These are phyloP conservation scores for Patella depressa DNA, from an alignment of 2,888 invertebrate species.

Conservation along the genomic window DNA sequence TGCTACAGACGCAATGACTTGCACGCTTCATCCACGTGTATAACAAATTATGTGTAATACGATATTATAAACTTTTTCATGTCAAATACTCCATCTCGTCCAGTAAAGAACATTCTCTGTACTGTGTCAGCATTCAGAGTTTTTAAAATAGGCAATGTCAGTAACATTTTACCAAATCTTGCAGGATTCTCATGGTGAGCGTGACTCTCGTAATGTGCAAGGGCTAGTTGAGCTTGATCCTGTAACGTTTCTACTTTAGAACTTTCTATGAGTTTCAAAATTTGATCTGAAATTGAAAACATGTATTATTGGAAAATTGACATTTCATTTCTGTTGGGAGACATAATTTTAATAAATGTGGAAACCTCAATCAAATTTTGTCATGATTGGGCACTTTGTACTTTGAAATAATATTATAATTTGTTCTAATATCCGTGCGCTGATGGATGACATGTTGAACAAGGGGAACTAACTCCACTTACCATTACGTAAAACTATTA, in stretches of 20 bases:
- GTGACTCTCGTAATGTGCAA: conserved; percentile 49
- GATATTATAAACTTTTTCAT: not conserved
- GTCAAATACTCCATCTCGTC: conserved; percentile 16
- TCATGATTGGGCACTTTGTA: no score
- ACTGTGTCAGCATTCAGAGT: conserved; percentile 32
- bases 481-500: conserved; percentile 47
- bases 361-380: no score
- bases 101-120: conserved; percentile 34
- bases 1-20: no score
- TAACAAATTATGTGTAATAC: not conserved
- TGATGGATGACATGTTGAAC: no score
- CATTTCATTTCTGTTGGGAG: no score
- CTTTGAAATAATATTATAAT: no score
- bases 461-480: not conserved
- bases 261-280: conserved; percentile 32
- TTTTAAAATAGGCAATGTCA: conserved; percentile 37
- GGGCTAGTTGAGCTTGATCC: conserved; percentile 49
- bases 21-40: no score
- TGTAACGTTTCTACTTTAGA: conserved; percentile 39
- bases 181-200: conserved; percentile 39
- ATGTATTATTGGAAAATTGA: not conserved
- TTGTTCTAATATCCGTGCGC: no score
- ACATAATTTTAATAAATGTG: no score
- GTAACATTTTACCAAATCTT: conserved; percentile 45
- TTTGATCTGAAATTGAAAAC: conserved; percentile 35